Evolutionary conservation across 2,797 vertebrate species (phyloP), one percentile per base, ranked within the genome.

Genomic region (Odontamblyopus rebecca): DNA sequence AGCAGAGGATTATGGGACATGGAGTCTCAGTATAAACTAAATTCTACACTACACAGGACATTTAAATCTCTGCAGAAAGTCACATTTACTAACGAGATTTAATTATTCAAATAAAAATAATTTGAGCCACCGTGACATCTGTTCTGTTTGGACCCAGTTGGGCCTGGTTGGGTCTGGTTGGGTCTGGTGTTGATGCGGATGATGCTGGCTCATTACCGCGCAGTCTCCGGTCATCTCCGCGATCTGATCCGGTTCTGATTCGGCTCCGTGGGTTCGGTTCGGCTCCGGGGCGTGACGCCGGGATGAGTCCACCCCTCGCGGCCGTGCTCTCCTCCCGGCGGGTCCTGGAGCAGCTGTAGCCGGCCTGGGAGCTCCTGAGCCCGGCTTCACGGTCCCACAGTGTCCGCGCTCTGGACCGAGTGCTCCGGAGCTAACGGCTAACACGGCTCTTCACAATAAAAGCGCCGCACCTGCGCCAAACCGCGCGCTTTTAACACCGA

Each of bases 371-470:
- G 63, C 63, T 26, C 38, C 4, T 18, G 9, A 15, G n/a, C 63
- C 63, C 63, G 38, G 12, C 23, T 41, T 48, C 19, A 29, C 41
- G n/a, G 9, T 13, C 4, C 23, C 41, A 26, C 41, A 41, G 63
- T 48, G 38, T 12, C 23, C 62, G 62, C 62, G 15, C 30, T n/a
- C 61, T 11, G 61, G 16, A 19, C 61, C 35, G 61, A n/a, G 16
- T 44, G 12, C 19, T 38, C 16, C 61, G 32, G 35, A 65, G 63
- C 63, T 65, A 65, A 27, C 63, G 6, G 63, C 63, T 65, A 65
- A 65, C 63, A 30, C 27, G 18, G 18, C 61, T n/a, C n/a, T 29
- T 65, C 63, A 65, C 63, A 65, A 13, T 48, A 65, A 65, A 65
- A 65, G 8, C 61, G 11, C 35, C 0, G 18, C 30, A 15, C 23